Base-by-base conservation (phyloP, 1,140 invertebrate genomes). In the Tenebrio molitor region DNA sequence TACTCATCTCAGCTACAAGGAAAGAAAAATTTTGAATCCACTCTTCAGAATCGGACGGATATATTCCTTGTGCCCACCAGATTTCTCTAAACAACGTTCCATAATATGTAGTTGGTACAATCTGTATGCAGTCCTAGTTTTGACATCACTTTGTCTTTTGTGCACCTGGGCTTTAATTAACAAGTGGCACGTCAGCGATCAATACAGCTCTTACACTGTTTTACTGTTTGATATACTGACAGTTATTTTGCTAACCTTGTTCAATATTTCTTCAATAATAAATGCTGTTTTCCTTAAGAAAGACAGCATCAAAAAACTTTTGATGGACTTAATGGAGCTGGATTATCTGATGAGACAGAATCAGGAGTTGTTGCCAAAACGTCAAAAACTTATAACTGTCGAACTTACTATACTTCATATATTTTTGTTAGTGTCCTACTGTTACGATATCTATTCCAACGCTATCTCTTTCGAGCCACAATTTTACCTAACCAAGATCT, bases 151-250 rank as follows among this genome's bases (percentile, higher is more conserved):
- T 19, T 0, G 15, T 1, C n/a, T 10, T 8, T 21, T 50, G 12
- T 50, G 44, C 23, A 23, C 19, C 12, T 50, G 44, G 44, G 7
- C 44, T 21, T 12, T 50, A 6, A 17, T 50, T n/a, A 50, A 50
- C 44, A 50, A 50, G 23, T 50, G 17, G 15, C 5, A 8, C 3
- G 8, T 21, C n/a, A 12, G 2, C 10, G 4, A 10, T 8, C 19
- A n/a, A 5, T 50, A 23, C 44, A 50, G 44, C 17, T 8, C 16
- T n/a, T 21, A 21, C 2, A 19, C 16, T 21, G 44, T 21, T 0
- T 50, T 50, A 21, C 1, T 50, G 15, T 50, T 50, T 21, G 44
- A 50, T 19, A 50, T 50, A 6, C 1, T 50, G 2, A 50, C 44
- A 8, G 19, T 21, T 10, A 17, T 17, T 10, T 17, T 17, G 1